Conservation (phyloP, 2,113 vertebrate genomes). For the Perca flavescens region DNA sequence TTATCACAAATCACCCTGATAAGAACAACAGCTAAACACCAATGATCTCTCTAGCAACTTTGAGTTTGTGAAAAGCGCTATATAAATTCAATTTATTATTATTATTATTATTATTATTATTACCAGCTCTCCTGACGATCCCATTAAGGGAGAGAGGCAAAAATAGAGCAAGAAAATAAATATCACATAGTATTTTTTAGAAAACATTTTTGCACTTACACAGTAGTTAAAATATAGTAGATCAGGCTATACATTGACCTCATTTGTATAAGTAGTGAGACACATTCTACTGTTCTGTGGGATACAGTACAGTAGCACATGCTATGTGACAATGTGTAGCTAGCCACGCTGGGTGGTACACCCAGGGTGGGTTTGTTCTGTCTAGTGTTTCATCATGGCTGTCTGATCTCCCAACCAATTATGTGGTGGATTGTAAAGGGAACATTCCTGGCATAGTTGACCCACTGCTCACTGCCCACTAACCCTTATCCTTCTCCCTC, state of each 20-base stretch:
- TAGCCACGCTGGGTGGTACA: conserved; percentile 59
- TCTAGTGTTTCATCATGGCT: conserved; percentile 71
- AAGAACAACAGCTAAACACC: conserved; percentile 7
- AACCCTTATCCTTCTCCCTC: conserved; percentile 30
- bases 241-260: not conserved
- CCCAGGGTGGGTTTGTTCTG: conserved; percentile 60
- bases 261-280: conserved; percentile 19
- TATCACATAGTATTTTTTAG: not conserved
- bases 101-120: too few relatives aligned
- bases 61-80: too few relatives aligned
- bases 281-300: conserved; percentile 1
- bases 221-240: not conserved
- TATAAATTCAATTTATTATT: too few relatives aligned
- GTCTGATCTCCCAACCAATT: conserved; percentile 75
- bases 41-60: not conserved
- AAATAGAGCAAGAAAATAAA: not conserved
- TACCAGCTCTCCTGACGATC: not conserved
- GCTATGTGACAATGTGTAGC: conserved; percentile 26
- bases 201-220: not conserved
- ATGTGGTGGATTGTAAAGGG: conserved; percentile 66
- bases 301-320: conserved; percentile 29
- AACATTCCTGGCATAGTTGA: conserved; percentile 79
- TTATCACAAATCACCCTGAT: conserved; percentile 6
- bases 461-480: conserved; percentile 61
- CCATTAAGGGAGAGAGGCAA: not conserved